Evolutionary conservation across 2,113 vertebrate species (phyloP).

Genomic region (Nothoprocta perdicaria): DNA sequence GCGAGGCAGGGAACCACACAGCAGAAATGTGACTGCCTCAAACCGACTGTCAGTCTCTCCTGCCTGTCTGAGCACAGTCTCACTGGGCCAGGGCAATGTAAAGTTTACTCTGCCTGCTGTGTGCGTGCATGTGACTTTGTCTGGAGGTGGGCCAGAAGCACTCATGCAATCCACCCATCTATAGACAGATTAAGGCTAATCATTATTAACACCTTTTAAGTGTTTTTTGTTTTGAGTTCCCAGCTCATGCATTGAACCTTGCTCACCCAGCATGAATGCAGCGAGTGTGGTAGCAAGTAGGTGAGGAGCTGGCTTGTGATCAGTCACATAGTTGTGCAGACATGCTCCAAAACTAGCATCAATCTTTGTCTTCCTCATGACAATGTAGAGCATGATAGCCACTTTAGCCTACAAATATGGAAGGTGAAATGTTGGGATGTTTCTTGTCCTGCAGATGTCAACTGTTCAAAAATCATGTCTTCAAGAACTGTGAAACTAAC

Average conservation of each 20-base stretch:
- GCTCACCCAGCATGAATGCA: background rate
- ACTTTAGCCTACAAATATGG: background rate
- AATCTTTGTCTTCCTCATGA: background rate
- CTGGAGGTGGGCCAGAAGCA: conserved; percentile 17
- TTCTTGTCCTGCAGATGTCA: background rate
- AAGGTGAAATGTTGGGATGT: background rate
- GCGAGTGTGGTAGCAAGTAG: background rate
- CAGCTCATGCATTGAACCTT: background rate
- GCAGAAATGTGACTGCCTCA: rapidly evolving
- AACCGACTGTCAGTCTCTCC: rapidly evolving
- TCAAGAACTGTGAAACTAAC: background rate
- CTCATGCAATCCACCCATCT: background rate
- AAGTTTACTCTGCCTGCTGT: background rate
- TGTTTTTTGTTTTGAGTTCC: background rate
- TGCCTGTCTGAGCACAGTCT: background rate
- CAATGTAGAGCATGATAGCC: background rate
- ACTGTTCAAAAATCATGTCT: background rate
- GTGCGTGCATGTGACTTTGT: background rate
- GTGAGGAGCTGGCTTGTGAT: background rate
- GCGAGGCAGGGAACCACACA: rapidly evolving
- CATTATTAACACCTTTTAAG: conserved; percentile 24
- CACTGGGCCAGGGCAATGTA: background rate
- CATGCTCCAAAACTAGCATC: background rate
- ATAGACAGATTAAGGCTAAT: background rate
- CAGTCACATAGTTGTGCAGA: background rate